phyloP scores from a whole-genome alignment of 2,888 invertebrate species.

The Rhodophaea formosa region DNA sequence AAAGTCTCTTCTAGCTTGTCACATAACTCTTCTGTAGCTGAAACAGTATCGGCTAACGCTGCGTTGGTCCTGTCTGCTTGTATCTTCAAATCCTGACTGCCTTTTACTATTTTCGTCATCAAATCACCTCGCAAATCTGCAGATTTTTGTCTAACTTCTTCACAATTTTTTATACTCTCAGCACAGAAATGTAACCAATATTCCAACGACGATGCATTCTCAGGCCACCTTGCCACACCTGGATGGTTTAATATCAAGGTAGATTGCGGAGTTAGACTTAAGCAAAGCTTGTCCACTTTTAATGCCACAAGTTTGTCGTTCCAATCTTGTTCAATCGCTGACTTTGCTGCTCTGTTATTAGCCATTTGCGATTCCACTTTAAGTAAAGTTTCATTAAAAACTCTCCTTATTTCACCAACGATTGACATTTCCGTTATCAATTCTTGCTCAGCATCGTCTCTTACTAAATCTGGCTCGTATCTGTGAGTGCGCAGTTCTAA shows the following conservation, averaged over 20 bases:
- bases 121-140: conserved; percentile 84
- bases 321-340: conserved; percentile 92
- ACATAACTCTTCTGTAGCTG: conserved; percentile 87
- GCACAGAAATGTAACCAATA: conserved; percentile 92
- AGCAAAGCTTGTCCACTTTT: conserved; percentile 85
- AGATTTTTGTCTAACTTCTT: conserved; percentile 87
- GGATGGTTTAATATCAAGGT: conserved; percentile 86
- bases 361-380: conserved; percentile 86
- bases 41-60: conserved; percentile 85
- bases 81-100: conserved; percentile 89
- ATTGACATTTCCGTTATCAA: conserved; percentile 88
- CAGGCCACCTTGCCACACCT: conserved; percentile 89
- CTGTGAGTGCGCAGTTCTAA: conserved; percentile 85
- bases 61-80: conserved; percentile 91
- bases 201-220: conserved; percentile 84
- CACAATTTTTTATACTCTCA: conserved; percentile 88
- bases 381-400: conserved; percentile 82
- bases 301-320: conserved; percentile 91
- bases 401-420: conserved; percentile 85
- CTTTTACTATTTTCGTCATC: conserved; percentile 87
- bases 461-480: conserved; percentile 87
- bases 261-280: conserved; percentile 84
- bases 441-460: conserved; percentile 91
- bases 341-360: conserved; percentile 89
- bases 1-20: conserved; percentile 85